Percentiles rank a stretch among this genome's conserved stretches.
These are phyloP conservation scores for Xestia sexstrigata DNA, from an alignment of 2,888 invertebrate species.

Conservation along the genomic window DNA sequence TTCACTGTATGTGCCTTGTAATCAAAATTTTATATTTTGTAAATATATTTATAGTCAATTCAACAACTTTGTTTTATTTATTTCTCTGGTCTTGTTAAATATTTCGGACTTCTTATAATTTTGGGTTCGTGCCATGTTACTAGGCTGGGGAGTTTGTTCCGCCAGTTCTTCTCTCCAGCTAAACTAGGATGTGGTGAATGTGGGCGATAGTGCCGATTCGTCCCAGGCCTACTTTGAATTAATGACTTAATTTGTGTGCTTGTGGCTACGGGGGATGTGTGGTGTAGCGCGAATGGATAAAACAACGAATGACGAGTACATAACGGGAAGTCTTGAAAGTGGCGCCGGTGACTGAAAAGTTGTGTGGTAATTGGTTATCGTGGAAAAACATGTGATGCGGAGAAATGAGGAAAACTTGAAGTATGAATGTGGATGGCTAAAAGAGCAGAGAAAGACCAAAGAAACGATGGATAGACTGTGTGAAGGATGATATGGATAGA, in stretches of 20 bases:
- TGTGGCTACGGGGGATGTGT: too few relatives aligned
- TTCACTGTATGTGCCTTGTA: conserved; percentile 74
- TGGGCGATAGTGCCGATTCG: background rate
- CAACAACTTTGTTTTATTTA: conserved; percentile 42
- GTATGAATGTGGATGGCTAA: background rate
- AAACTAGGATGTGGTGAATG: background rate
- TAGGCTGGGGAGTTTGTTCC: background rate
- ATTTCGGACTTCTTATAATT: background rate
- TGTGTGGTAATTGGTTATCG: background rate
- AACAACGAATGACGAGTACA: background rate
- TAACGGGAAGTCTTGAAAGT: background rate
- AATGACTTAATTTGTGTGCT: too few relatives aligned
- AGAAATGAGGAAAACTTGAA: background rate
- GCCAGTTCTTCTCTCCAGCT: background rate
- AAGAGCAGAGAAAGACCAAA: too few relatives aligned
- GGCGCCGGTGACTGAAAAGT: background rate
- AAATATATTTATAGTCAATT: conserved; percentile 73
- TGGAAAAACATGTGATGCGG: background rate
- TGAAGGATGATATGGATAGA: too few relatives aligned
- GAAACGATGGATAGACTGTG: too few relatives aligned
- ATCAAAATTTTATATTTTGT: conserved; percentile 81
- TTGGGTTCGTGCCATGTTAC: background rate
- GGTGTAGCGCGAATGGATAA: background rate
- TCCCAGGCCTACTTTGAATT: background rate
- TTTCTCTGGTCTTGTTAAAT: background rate